Conservation (phyloP, 2,797 vertebrate species). For the Melanogrammus aeglefinus region DNA sequence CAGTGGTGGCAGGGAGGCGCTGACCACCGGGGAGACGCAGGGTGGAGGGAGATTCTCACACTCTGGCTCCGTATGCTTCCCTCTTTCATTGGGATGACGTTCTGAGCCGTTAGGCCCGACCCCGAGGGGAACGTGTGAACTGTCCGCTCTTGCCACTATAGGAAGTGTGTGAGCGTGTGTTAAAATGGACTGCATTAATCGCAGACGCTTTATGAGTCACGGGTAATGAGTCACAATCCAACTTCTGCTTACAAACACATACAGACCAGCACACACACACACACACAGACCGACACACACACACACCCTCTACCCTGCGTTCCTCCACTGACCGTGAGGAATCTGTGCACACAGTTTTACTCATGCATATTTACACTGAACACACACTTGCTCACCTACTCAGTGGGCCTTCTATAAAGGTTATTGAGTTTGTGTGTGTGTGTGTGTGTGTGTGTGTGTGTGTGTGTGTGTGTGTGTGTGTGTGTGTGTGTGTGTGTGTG, state of each 20-base stretch:
- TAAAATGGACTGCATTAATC: conserved; percentile 64
- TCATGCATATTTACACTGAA: conserved; percentile 77
- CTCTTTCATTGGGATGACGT: too few species aligned
- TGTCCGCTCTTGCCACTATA: conserved; percentile 49
- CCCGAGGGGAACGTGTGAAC: conserved; percentile 31
- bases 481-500: too few species aligned
- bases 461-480: too few species aligned
- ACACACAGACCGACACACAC: neutral
- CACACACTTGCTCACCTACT: conserved; percentile 70
- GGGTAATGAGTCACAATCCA: conserved; percentile 74
- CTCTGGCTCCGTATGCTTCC: too few species aligned
- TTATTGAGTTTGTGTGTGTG: conserved; percentile 55
- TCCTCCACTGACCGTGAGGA: conserved; percentile 72
- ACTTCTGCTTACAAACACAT: conserved; percentile 52
- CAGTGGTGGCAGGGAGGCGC: too few species aligned
- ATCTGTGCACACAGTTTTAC: conserved; percentile 71
- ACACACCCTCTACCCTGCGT: conserved; percentile 47
- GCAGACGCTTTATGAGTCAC: conserved; percentile 77
- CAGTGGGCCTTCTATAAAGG: conserved; percentile 65
- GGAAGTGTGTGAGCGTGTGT: conserved; percentile 44
- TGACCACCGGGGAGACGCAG: too few species aligned
- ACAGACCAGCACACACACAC: neutral
- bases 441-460: conserved; percentile 12
- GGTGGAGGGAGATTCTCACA: too few species aligned
- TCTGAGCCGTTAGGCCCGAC: neutral